A percentile compares a stretch with the other conserved stretches of the same genome.
Conservation (phyloP, 1,140 invertebrate species). For the Drosophila navojoa region DNA sequence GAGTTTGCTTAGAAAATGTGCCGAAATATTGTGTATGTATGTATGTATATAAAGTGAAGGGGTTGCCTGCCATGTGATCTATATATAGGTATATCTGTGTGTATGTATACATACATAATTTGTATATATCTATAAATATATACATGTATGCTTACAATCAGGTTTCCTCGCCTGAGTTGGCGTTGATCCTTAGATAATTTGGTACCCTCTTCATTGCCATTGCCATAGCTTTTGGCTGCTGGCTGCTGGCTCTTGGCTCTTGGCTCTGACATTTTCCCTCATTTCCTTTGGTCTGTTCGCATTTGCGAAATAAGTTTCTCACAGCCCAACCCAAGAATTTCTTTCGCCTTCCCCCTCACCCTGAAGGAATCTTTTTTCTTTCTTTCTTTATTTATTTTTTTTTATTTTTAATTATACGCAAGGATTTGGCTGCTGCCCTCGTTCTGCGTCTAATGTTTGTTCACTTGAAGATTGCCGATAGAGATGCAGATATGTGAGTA, state of each 20-base stretch:
- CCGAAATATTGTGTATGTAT: conserved; percentile 27
- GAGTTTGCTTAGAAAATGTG: conserved; percentile 62
- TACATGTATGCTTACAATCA: conserved; percentile 29
- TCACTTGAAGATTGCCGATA: conserved; percentile 47
- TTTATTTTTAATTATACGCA: conserved; percentile 67
- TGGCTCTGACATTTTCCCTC: conserved; percentile 24
- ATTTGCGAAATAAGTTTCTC: conserved; percentile 71
- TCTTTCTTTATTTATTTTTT: no score
- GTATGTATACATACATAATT: neutral
- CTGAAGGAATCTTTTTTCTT: neutral
- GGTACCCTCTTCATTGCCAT: conserved; percentile 1
- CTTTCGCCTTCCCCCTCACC: conserved; percentile 5
- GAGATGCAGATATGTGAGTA: neutral
- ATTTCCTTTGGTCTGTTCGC: conserved; percentile 28
- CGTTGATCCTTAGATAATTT: conserved; percentile 56
- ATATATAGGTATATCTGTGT: neutral
- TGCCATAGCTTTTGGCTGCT: no score
- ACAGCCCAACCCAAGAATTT: conserved; percentile 32
- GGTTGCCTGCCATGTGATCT: conserved; percentile 24
- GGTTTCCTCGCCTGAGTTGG: conserved; percentile 53
- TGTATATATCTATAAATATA: conserved; percentile 14
- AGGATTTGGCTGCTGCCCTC: conserved; percentile 35
- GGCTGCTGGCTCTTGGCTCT: neutral
- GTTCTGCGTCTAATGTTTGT: conserved; percentile 62
- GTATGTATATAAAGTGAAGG: conserved; percentile 20